Conservation (phyloP, 2,113 vertebrate genomes). For the Melanerpes formicivorus region DNA sequence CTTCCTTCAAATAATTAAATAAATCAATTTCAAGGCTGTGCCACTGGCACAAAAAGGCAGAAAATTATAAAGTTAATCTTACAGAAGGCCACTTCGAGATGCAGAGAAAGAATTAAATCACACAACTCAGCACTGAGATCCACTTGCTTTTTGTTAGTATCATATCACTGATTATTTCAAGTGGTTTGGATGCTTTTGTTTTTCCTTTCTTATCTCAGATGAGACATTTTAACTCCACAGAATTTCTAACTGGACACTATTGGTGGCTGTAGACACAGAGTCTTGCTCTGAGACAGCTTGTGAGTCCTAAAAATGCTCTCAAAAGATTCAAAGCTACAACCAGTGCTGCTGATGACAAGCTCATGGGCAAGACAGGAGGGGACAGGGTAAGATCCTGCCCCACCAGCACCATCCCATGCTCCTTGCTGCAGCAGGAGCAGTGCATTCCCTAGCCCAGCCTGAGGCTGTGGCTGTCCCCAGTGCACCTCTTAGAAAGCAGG, state of each 20-base stretch:
- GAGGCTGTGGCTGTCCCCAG: background rate
- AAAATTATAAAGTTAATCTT: background rate
- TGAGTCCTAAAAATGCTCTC: background rate
- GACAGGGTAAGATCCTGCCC: background rate
- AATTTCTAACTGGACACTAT: background rate
- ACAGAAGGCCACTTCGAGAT: background rate
- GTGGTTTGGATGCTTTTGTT: background rate
- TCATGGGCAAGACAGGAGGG: background rate
- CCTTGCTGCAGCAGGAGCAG: background rate
- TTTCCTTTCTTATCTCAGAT: background rate
- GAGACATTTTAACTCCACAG: background rate
- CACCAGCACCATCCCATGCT: background rate
- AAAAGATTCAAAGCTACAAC: background rate
- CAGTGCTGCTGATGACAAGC: background rate
- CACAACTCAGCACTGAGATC: background rate
- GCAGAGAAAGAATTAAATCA: background rate
- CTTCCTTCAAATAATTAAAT: background rate
- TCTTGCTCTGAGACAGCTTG: background rate
- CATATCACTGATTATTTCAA: background rate
- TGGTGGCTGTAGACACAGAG: background rate
- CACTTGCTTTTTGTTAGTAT: background rate
- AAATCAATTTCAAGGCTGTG: background rate
- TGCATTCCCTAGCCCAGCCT: background rate
- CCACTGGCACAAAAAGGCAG: background rate
- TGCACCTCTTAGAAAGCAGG: background rate